Conservation (phyloP, 2,113 vertebrate genomes). For the Rhinolophus sinicus region DNA sequence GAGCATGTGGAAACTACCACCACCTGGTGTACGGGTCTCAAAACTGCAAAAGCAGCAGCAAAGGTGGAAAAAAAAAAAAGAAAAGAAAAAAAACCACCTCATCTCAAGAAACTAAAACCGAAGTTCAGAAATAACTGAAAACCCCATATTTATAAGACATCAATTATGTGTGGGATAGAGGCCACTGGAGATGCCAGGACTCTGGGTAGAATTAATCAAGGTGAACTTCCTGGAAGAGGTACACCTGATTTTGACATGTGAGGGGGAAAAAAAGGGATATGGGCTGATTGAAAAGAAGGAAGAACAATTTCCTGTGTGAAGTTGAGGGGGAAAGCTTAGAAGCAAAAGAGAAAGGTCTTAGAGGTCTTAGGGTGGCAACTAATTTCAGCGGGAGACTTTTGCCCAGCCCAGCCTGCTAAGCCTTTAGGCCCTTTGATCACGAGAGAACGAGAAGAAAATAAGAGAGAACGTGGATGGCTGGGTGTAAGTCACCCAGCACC, state of each 20-base stretch:
- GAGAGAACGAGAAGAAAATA: background rate
- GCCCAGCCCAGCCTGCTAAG: background rate
- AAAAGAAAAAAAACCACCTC: background rate
- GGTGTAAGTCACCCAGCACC: background rate
- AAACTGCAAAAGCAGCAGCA: constrained; percentile 2
- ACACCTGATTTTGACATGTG: background rate
- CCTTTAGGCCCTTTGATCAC: background rate
- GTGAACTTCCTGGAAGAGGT: background rate
- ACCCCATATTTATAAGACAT: background rate
- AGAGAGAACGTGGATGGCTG: background rate
- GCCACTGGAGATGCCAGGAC: background rate
- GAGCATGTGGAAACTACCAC: constrained; percentile 56
- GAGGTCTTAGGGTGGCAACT: background rate
- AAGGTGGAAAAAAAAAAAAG: background rate
- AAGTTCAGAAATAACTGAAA: background rate
- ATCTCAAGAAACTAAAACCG: background rate
- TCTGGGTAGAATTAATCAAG: background rate
- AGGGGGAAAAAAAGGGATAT: background rate
- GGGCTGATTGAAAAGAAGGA: background rate
- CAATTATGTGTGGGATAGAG: accelerated
- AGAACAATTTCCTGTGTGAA: background rate
- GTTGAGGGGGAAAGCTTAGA: background rate
- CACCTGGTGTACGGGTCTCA: constrained; percentile 59
- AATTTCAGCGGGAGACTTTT: background rate
- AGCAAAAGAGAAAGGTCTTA: background rate